phyloP scores from a whole-genome alignment of 2,888 invertebrate species.

The Tigriopus californicus region DNA sequence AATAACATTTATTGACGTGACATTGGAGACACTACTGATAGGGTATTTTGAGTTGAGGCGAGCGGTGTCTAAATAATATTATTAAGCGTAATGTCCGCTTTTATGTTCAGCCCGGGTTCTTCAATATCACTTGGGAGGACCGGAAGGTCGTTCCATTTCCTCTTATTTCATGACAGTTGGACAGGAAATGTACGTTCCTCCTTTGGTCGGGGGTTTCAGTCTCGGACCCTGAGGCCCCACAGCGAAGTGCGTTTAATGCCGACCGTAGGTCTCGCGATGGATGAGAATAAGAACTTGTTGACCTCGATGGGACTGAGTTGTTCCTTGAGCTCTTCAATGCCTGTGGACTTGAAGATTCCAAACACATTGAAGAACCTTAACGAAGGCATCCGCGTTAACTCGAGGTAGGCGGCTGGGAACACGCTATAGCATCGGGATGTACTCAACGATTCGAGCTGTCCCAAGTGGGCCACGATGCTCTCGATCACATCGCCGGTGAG shows the following conservation, averaged over 20 bases:
- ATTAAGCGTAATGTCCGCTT: too few species aligned
- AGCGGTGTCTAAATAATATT: too few species aligned
- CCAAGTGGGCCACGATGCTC: slow-evolving; percentile 36
- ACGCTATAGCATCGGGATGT: slow-evolving; percentile 23
- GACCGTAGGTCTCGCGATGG: slow-evolving; percentile 61
- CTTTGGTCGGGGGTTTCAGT: slow-evolving; percentile 32
- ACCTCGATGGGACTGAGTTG: slow-evolving; percentile 41
- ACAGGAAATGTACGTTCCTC: neutral
- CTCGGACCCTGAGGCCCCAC: slow-evolving; percentile 67
- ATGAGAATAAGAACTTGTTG: slow-evolving; percentile 58
- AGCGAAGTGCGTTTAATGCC: slow-evolving; percentile 68
- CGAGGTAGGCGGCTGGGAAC: slow-evolving; percentile 1
- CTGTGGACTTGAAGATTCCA: slow-evolving; percentile 47
- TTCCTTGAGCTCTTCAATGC: slow-evolving; percentile 35
- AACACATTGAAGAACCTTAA: slow-evolving; percentile 61
- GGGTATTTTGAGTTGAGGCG: too few species aligned
- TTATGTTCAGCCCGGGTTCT: too few species aligned
- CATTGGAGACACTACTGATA: too few species aligned
- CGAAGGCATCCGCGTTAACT: slow-evolving; percentile 41
- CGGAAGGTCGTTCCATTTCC: too few species aligned
- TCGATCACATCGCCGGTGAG: slow-evolving; percentile 43
- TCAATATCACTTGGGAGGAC: too few species aligned
- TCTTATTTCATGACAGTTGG: neutral
- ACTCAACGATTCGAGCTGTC: slow-evolving; percentile 29
- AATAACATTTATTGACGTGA: too few species aligned